Conservation (phyloP, 2,797 vertebrate species). For the Sorex maritimensis region DNA sequence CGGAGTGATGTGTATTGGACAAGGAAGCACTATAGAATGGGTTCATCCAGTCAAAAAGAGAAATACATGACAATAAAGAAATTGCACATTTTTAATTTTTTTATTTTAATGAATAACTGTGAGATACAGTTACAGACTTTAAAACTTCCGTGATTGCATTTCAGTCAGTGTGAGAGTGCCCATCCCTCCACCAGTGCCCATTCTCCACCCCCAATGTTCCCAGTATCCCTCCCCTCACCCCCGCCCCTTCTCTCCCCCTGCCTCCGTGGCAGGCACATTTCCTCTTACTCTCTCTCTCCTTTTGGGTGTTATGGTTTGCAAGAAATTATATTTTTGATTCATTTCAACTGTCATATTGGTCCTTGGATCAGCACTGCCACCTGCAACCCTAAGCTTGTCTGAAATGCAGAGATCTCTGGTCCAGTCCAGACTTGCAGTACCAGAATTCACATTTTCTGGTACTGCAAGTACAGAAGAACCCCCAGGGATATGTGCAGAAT, state of each 20-base stretch:
- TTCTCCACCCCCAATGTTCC: no score
- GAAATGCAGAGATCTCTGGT: not conserved
- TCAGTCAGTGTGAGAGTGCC: no score
- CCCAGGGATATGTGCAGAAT: fast-evolving
- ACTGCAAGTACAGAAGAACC: not conserved
- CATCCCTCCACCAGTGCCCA: no score
- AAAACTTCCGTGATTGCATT: no score
- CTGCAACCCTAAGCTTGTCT: no score
- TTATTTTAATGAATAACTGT: no score
- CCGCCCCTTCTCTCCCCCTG: no score
- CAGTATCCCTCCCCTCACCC: no score
- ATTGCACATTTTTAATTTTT: not conserved
- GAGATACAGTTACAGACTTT: no score
- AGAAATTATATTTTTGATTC: not conserved
- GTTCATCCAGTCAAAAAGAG: not conserved
- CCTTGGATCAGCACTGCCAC: not conserved
- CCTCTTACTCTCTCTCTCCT: no score
- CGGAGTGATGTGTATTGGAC: not conserved
- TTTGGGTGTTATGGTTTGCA: not conserved
- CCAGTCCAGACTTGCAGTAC: not conserved
- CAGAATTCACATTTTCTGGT: not conserved
- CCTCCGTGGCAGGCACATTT: no score
- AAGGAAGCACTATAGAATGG: not conserved
- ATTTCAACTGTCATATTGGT: not conserved
- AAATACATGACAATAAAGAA: not conserved